Conservation (phyloP, 2,113 vertebrate species). For the Nycticryphes semicollaris region DNA sequence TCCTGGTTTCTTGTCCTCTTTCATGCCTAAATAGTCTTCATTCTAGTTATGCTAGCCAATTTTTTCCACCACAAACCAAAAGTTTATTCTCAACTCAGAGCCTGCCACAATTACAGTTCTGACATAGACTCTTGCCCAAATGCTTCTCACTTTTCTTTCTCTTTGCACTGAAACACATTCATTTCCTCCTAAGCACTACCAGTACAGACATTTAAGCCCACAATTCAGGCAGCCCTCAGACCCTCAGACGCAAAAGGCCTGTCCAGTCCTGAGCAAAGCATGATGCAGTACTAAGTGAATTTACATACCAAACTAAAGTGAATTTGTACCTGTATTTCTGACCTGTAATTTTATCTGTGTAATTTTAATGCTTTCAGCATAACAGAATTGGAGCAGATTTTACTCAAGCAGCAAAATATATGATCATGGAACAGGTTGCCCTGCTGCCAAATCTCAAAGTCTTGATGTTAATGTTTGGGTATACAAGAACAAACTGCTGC, state of each 20-base stretch:
- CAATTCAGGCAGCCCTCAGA: background rate
- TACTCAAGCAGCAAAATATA: background rate
- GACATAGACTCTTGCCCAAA: background rate
- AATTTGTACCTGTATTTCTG: background rate
- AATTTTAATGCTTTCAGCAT: background rate
- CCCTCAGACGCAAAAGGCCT: background rate
- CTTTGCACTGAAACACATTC: background rate
- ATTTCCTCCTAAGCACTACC: background rate
- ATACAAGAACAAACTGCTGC: background rate
- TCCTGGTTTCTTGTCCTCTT: background rate
- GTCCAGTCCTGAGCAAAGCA: background rate
- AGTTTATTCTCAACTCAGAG: background rate
- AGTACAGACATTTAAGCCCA: background rate
- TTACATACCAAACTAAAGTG: background rate
- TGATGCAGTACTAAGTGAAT: background rate
- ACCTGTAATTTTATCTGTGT: background rate
- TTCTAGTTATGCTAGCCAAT: background rate
- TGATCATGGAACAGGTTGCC: background rate
- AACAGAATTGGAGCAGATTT: background rate
- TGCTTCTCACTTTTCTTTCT: background rate
- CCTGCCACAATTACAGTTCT: background rate
- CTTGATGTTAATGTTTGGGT: background rate
- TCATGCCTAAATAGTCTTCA: background rate
- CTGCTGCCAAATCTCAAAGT: background rate
- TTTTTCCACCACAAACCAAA: background rate